Base-by-base conservation (phyloP, 2,797 vertebrate species). In the Pangasius krempfi region DNA sequence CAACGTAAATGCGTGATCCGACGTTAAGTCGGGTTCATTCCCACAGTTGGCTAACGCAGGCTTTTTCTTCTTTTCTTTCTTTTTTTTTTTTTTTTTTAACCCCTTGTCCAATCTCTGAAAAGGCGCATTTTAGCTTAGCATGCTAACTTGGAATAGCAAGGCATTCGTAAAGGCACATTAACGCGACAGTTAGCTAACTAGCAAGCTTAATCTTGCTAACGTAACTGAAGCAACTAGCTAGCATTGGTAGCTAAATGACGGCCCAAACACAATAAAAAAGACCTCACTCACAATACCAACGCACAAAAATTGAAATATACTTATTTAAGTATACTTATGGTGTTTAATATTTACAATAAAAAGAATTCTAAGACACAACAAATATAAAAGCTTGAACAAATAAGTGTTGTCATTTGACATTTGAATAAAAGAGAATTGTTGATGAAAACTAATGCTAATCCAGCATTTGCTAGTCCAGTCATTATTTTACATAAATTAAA, bases 111-210 rank as follows among this genome's bases (percentile, higher is more conserved):
- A 62, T n/a, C 16, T 50, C 27, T 8, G 1, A 68, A 37, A n/a
- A 16, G 27, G 2, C 52, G 27, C 47, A 0, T 27, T 87, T 56
- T 87, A 87, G 88, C 88, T 84, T 89, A 87, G 80, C 85, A 89
- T 89, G 85, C 80, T 86, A 88, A 58, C 78, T n/a, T n/a, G 8
- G 40, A 64, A 5, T 66, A 87, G 44, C 80, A 13, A 16, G 27
- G 4, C 6, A n/a, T 18, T 6, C 37, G 27, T 13, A 44, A 30
- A 60, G 73, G 1, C 47, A 33, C n/a, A 18, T 72, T 68, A 56
- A 47, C 44, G 2, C 54, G 27, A 27, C 80, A 52, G 25, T 54
- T 62, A 70, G 52, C 54, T 73, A 64, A 72, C 33, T 75, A 76
- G 18, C 64, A 33, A 70, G 20, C 52, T 8, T 13, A 50, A 37